Evolutionary conservation across 2,113 vertebrate species (phyloP), one percentile per base, ranked within the genome.

Genomic region (Rhinogobius similis): DNA sequence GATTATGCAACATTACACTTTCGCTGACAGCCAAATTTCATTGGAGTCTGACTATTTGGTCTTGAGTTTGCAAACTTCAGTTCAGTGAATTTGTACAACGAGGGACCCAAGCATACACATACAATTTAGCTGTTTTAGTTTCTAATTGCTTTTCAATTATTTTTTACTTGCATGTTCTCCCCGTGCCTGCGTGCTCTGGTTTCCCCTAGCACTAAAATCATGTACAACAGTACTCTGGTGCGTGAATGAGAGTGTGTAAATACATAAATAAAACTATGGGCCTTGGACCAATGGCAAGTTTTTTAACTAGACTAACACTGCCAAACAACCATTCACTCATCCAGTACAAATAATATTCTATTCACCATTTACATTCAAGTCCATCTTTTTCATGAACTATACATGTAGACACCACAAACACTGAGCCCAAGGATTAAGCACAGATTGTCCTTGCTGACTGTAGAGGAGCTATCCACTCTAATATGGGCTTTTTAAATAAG

Each of bases 1-100:
- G 18, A 32, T 11, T 3, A 2, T n/a, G 73, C 67, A 50, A 48
- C n/a, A 41, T 10, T 1, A 61, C 55, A 39, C 46, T 39, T 62
- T 24, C 59, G 23, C 62, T 61, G 20, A 61, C 55, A 50, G 23
- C 44, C 39, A 39, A 16, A 59, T 11, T 66, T 53, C 29, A 32
- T 43, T n/a, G 18, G 21, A 29, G 38, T 46, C 24, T 27, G 58
- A 68, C 27, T 36, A 14, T 43, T 23, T 26, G n/a, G 72, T 46
- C n/a, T 9, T 46, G 20, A 70, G 38, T 18, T 66, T 38, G 59
- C 16, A 72, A 71, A 67, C 10, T 36, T 61, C 2, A n/a, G n/a
- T 26, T 5, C 23, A 12, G 5, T 26, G 23, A 56, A 26, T 24
- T 26, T 23, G 10, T 56, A 26, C 16, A 14, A 12, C 12, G 14